Base-by-base conservation (phyloP, 2,113 vertebrate genomes). In the Kryptolebias marmoratus region DNA sequence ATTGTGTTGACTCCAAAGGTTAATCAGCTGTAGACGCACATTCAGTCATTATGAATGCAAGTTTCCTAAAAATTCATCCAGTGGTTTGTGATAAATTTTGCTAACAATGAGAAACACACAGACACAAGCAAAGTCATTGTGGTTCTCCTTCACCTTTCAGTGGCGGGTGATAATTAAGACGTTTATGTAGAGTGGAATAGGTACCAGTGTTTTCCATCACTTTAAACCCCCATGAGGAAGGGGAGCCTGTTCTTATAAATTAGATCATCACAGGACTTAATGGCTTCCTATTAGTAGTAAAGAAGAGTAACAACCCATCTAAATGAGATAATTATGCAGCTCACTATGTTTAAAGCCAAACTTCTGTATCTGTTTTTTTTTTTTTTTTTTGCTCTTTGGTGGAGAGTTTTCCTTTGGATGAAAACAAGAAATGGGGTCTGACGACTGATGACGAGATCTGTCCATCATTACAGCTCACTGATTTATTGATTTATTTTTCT, bases 271-370 rank as follows among this genome's bases (percentile, higher is more conserved):
- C 22, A 44, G 39, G 39, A 22, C 22, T 61, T 61, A 45, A 61
- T 28, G 22, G 39, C 58, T 61, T 61, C 44, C 58, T 45, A 28
- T 61, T 61, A 15, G 39, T 61, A 61, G n/a, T 61, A 44, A 61
- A 28, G 39, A 27, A 8, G 39, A 12, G 5, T 6, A 44, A 11
- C 1, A 61, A 12, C 42, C n/a, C 11, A 28, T 27, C 16, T 61
- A 28, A 27, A 61, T 45, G 10, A 44, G 15, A 28, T 11, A 18
- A 61, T 47, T 55, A 63, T 2, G 53, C 50, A 55, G 0, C 18
- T 63, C 49, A 15, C 27, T 47, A 61, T 45, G 49, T 45, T 58
- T 54, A 62, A 62, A 53, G 10, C 11, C 48, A 71, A 54, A 27
- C 11, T 73, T 4, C 27, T 10, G 52, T 49, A 6, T 11, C 22